phyloP scores from a whole-genome alignment of 1,140 invertebrate genomes.

The Portunus trituberculatus region DNA sequence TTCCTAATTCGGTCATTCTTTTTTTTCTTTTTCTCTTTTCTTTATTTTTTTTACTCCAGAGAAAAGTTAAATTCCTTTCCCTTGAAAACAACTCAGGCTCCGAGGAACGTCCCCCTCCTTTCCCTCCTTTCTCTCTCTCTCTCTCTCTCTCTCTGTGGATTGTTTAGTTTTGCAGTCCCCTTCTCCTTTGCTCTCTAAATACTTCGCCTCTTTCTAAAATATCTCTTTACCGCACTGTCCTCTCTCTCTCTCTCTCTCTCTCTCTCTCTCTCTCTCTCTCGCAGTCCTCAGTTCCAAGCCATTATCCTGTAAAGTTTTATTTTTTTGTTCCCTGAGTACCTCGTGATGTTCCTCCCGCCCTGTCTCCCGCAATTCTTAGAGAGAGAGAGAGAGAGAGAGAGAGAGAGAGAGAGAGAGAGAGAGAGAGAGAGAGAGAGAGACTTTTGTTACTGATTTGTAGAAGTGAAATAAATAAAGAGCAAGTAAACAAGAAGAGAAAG shows the following conservation, averaged over 20 bases:
- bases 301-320: not conserved
- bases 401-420: no score
- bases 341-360: not conserved
- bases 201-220: not conserved
- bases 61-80: no score
- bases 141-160: not conserved
- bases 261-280: conserved; percentile 7
- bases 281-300: not conserved
- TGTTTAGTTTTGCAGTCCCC: not conserved
- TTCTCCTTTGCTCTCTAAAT: not conserved
- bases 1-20: not conserved
- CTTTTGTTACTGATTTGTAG: no score
- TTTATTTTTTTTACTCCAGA: not conserved
- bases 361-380: not conserved
- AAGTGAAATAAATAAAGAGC: no score
- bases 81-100: no score
- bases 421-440: no score
- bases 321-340: not conserved
- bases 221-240: not conserved
- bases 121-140: no score
- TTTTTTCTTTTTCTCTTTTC: not conserved
- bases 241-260: not conserved
- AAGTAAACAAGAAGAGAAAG: not conserved
- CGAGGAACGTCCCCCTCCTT: no score
- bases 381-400: no score